Evolutionary conservation across 2,888 invertebrate genomes (phyloP).

Genomic region (Drosophila rubida): DNA sequence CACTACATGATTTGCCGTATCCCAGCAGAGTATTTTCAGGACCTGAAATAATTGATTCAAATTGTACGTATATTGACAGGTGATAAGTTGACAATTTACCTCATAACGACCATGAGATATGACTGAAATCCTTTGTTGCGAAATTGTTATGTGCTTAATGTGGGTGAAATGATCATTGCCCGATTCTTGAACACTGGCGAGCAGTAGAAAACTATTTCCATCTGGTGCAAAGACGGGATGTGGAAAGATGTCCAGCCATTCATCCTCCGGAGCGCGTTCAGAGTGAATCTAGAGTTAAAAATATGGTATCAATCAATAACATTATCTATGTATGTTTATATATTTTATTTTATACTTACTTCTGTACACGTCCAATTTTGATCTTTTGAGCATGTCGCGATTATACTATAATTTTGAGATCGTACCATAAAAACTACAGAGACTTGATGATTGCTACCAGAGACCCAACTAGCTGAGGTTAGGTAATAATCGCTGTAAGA

Average conservation of each 20-base stretch:
- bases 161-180: slow-evolving; percentile 94
- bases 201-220: slow-evolving; percentile 92
- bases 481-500: slow-evolving; percentile 93
- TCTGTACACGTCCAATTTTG: slow-evolving; percentile 93
- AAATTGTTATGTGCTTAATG: slow-evolving; percentile 93
- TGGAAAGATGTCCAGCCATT: slow-evolving; percentile 94
- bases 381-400: slow-evolving; percentile 92
- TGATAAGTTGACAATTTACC: slow-evolving; percentile 85
- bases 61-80: background rate
- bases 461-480: slow-evolving; percentile 95
- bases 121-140: slow-evolving; percentile 93
- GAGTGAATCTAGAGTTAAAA: slow-evolving; percentile 88
- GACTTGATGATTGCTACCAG: slow-evolving; percentile 90
- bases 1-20: slow-evolving; percentile 92
- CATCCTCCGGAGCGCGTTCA: slow-evolving; percentile 92
- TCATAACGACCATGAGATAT: slow-evolving; percentile 94
- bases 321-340: background rate
- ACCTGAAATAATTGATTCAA: slow-evolving; percentile 60
- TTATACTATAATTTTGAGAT: slow-evolving; percentile 95
- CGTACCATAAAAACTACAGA: slow-evolving; percentile 97
- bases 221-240: slow-evolving; percentile 93
- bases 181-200: slow-evolving; percentile 93
- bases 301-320: background rate
- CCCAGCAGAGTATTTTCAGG: slow-evolving; percentile 92
- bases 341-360: slow-evolving; percentile 86